Base-by-base conservation (phyloP, 2,113 vertebrate genomes). In the Neotoma lepida region DNA sequence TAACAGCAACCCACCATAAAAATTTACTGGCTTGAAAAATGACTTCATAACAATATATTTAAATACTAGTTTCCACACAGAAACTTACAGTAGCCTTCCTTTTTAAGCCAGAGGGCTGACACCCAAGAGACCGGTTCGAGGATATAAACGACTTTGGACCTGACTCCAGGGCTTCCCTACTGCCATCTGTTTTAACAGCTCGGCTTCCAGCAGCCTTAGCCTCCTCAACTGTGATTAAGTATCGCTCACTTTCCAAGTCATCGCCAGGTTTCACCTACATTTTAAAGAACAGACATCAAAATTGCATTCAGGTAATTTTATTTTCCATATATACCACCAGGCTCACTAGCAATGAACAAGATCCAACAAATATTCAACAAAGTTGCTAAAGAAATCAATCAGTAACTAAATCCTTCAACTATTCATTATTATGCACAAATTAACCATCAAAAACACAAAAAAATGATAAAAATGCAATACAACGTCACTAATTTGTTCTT, bases 221-320 rank as follows among this genome's bases (percentile, higher is more conserved):
- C 49, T 96, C 97, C 97, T 99, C 98, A 9, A 99, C 90, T 10
- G 98, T 98, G 92, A 99, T 98, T 94, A 99, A 96, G 76, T 98
- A 98, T 0, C 97, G 96, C 6, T 99, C 98, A 41, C 98, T 97
- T 98, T 99, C 98, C 22, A 99, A 98, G 81, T 98, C 89, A 90
- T 98, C 98, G 86, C 98, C 98, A 86, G 98, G 93, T 56, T 97
- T 97, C 94, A 99, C 90, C 98, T 99, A 90, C 54, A 92, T 92
- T 84, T 96, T 41, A 91, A 93, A 90, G 14, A 90, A 93, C 30
- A 95, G 68, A 86, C 54, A 71, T 63, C 41, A 71, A 91, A 89
- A 58, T 46, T 49, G 66, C 33, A 80, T 4, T 66, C 4, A 39
- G 35, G 46, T 70, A 70, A 80, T 64, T 91, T 90, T 81, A 71